These are phyloP conservation scores for Alcis repandata DNA, from an alignment of 2,888 invertebrate genomes.

Conservation along the genomic window DNA sequence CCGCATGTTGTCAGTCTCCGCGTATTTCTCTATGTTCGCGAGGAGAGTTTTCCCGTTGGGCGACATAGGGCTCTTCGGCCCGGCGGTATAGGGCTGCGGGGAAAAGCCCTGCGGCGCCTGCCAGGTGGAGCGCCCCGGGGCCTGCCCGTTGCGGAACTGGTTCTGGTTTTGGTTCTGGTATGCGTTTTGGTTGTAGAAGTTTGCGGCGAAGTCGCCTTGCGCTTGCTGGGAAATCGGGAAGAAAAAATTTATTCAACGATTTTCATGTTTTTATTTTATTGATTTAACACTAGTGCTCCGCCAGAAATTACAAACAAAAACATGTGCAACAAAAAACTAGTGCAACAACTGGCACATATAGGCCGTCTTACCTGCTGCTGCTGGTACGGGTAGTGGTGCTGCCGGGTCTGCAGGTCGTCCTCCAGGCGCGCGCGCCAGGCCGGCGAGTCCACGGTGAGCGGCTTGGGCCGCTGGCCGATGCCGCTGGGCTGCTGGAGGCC, in stretches of 20 bases:
- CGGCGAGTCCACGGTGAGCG: conserved; percentile 87
- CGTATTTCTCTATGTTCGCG: conserved; percentile 76
- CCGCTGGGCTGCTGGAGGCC: conserved; percentile 91
- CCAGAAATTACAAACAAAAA: too few relatives aligned
- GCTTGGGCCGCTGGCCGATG: conserved; percentile 91
- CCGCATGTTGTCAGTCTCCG: conserved; percentile 59
- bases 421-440: conserved; percentile 71
- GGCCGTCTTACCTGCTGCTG: conserved; percentile 50
- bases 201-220: conserved; percentile 56
- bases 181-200: conserved; percentile 58
- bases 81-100: conserved; percentile 61
- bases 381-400: conserved; percentile 56
- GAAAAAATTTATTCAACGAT: too few relatives aligned
- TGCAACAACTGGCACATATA: too few relatives aligned
- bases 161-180: conserved; percentile 10
- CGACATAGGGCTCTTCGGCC: conserved; percentile 72
- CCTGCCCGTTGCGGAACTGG: conserved; percentile 61
- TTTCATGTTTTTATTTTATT: too few relatives aligned
- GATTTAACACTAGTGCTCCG: too few relatives aligned
- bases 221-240: conserved; percentile 3
- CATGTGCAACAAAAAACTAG: too few relatives aligned
- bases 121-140: conserved; percentile 52
- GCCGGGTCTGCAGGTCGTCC: conserved; percentile 65
- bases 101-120: conserved; percentile 63
- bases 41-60: conserved; percentile 72